A percentile compares a stretch with the other conserved stretches of the same genome.
phyloP scores from a whole-genome alignment of 2,888 invertebrate genomes.

The Ophion slaviceki region DNA sequence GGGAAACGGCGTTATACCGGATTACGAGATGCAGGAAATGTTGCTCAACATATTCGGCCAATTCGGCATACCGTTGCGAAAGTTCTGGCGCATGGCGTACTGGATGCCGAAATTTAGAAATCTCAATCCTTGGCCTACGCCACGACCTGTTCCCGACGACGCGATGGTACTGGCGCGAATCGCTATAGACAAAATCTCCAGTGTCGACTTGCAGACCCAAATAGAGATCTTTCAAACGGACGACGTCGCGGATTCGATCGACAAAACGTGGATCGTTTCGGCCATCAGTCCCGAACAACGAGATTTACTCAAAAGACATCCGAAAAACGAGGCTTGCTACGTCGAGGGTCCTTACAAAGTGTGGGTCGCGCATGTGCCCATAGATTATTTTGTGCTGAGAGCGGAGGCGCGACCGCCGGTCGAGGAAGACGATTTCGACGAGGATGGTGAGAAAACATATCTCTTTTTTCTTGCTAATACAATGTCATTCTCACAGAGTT shows the following conservation, averaged over 20 bases:
- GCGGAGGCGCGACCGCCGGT: conserved; percentile 86
- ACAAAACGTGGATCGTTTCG: conserved; percentile 96
- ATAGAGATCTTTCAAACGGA: conserved; percentile 88
- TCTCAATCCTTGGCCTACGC: conserved; percentile 93
- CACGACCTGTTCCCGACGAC: conserved; percentile 91
- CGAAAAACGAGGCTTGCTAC: conserved; percentile 86
- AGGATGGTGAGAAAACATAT: conserved; percentile 86
- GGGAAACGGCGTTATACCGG: conserved; percentile 95
- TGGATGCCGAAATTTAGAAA: conserved; percentile 98
- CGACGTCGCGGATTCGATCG: conserved; percentile 90
- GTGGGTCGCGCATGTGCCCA: conserved; percentile 90
- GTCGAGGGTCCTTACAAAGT: conserved; percentile 94
- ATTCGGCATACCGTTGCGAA: conserved; percentile 89
- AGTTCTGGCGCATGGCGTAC: conserved; percentile 93
- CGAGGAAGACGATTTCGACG: conserved; percentile 81
- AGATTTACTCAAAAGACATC: conserved; percentile 88
- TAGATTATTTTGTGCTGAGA: conserved; percentile 93
- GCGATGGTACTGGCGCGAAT: conserved; percentile 91
- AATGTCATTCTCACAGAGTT: not conserved
- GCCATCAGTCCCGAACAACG: conserved; percentile 92
- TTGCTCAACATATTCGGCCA: conserved; percentile 93
- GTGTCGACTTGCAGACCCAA: conserved; percentile 90
- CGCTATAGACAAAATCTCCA: conserved; percentile 93
- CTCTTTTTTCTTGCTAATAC: not conserved
- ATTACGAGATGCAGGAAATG: conserved; percentile 93